A percentile compares a stretch with the other conserved stretches of the same genome.
phyloP scores from a whole-genome alignment of 2,797 vertebrate genomes.

The Eutrigla gurnardus region DNA sequence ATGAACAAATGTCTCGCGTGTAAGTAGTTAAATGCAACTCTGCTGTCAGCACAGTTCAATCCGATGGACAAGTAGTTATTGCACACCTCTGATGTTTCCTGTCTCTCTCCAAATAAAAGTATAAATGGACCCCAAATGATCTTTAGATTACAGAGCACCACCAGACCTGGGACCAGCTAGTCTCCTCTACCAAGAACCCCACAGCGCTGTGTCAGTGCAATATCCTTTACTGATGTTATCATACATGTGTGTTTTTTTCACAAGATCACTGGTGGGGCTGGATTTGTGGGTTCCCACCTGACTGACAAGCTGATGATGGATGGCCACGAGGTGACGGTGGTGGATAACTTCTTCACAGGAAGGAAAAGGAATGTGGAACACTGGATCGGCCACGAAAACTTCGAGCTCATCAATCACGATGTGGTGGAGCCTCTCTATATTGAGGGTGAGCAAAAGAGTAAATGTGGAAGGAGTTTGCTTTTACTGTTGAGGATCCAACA shows the following conservation, averaged over 20 bases:
- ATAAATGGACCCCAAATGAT: too few species aligned
- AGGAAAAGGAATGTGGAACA: constrained; percentile 99
- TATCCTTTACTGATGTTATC: neutral
- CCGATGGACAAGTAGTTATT: too few species aligned
- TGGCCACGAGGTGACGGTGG: constrained; percentile 98
- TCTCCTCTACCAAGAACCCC: too few species aligned
- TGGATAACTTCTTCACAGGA: constrained; percentile 99
- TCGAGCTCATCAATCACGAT: constrained; percentile 98
- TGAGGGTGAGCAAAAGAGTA: constrained; percentile 87
- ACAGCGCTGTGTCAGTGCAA: too few species aligned
- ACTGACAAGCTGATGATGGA: constrained; percentile 99
- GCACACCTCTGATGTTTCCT: too few species aligned
- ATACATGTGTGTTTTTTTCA: neutral
- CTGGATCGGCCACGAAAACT: constrained; percentile 99
- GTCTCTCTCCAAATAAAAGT: too few species aligned
- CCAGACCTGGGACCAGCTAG: too few species aligned
- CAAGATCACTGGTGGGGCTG: constrained; percentile 92
- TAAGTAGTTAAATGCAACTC: too few species aligned
- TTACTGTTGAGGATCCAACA: neutral
- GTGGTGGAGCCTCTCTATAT: constrained; percentile 99
- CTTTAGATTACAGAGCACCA: too few species aligned
- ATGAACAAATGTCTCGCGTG: too few species aligned
- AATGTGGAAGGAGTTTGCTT: neutral
- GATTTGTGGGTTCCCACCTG: constrained; percentile 98
- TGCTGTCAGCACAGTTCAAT: too few species aligned